These are phyloP conservation scores for Hydraecia micacea DNA, from an alignment of 2,888 invertebrate genomes.

Conservation along the genomic window DNA sequence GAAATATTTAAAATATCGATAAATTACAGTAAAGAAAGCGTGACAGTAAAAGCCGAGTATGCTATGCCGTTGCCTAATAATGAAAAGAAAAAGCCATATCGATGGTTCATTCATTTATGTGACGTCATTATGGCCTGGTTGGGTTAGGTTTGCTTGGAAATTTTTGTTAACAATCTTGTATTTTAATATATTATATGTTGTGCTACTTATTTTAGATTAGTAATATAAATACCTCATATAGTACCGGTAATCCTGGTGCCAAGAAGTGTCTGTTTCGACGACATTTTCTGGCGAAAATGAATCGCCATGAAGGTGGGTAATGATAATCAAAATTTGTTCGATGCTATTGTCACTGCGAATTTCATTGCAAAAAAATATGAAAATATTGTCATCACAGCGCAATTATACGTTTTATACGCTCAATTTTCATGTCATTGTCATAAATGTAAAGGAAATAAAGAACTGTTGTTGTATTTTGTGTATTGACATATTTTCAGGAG, in stretches of 20 bases:
- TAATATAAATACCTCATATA: slow-evolving; percentile 89
- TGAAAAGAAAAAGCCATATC: slow-evolving; percentile 56
- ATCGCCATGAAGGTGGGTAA: slow-evolving; percentile 98
- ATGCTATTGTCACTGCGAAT: slow-evolving; percentile 88
- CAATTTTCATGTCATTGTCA: slow-evolving; percentile 55
- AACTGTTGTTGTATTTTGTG: slow-evolving; percentile 75
- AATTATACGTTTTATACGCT: slow-evolving; percentile 62
- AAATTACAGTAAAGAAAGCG: background rate
- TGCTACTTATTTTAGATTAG: slow-evolving; percentile 89
- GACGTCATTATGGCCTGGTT: slow-evolving; percentile 93
- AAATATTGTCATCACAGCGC: slow-evolving; percentile 67
- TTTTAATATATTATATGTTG: slow-evolving; percentile 91
- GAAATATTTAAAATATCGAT: slow-evolving; percentile 20
- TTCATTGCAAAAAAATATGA: slow-evolving; percentile 78
- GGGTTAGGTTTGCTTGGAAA: slow-evolving; percentile 93
- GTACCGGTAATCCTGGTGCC: slow-evolving; percentile 88
- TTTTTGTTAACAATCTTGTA: slow-evolving; percentile 92
- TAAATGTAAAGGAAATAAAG: slow-evolving; percentile 60
- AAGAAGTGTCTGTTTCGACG: slow-evolving; percentile 86
- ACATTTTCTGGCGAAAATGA: slow-evolving; percentile 93
- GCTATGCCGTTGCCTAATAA: slow-evolving; percentile 54
- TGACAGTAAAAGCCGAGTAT: slow-evolving; percentile 58
- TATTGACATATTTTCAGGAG: slow-evolving; percentile 93
- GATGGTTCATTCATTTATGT: slow-evolving; percentile 81
- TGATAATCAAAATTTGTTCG: slow-evolving; percentile 90